Evolutionary conservation across 2,113 vertebrate species (phyloP), one percentile per base, ranked within the genome.

Genomic region (Theropithecus gelada): DNA sequence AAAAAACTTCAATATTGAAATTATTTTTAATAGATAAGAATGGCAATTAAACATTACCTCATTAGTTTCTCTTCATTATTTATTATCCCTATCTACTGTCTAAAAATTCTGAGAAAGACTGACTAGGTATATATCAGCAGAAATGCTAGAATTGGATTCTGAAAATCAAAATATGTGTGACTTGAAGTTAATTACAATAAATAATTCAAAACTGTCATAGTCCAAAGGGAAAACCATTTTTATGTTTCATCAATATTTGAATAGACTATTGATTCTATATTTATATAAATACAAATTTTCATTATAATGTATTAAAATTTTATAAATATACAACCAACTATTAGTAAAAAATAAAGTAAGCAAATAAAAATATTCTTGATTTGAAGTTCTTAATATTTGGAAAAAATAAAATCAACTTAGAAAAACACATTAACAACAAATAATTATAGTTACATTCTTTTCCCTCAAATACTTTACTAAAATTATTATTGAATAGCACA

Each of bases 11-110:
- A 82, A 4, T 48, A 86, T 48, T 72, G 64, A 32, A 61, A 20
- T 80, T 83, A 85, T 89, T 96, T 91, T 96, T 32, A 59, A 35
- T 84, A 57, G n/a, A 61, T 14, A 80, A 68, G 66, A 95, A 88
- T 50, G 50, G 68, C 30, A 85, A 82, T 27, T 89, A 79, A 95
- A 75, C 48, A 45, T 85, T 85, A 84, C 32, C 45, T 90, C 16
- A 83, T 95, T 96, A 18, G 66, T 66, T 89, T 94, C n/a, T 88
- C 18, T 94, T 66, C 66, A 85, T 50, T 35, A 90, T 50, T 73
- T 48, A 96, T 76, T 64, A 35, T 70, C 11, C 38, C 4, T 90
- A 64, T 95, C 57, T 48, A 40, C 2, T 94, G 25, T 6, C 2
- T 6, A 73, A 45, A 94, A 84, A 52, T 94, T 84, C 64, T 73